Percentiles rank a stretch among this genome's conserved stretches.
phyloP scores from a whole-genome alignment of 2,113 vertebrate species.

The Dipodomys stephensi region DNA sequence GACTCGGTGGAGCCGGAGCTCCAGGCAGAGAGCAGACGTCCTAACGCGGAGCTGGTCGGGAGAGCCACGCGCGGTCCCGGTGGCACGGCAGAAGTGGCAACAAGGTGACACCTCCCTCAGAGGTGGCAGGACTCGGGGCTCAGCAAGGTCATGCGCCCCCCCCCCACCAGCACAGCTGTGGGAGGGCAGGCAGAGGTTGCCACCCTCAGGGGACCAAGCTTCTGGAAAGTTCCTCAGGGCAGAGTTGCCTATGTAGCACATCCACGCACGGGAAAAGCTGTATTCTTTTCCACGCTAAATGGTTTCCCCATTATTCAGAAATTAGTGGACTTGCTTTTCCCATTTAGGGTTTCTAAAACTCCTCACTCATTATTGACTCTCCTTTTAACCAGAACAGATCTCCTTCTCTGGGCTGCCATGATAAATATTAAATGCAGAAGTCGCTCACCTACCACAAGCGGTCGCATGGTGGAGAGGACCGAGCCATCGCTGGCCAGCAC shows the following conservation, averaged over 20 bases:
- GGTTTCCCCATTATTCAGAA: neutral
- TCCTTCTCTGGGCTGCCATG: neutral
- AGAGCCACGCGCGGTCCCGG: too few species aligned
- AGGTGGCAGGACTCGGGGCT: too few species aligned
- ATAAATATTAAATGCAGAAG: conserved; percentile 54
- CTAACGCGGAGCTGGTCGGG: too few species aligned
- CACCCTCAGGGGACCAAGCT: fast-evolving
- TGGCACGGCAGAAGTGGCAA: too few species aligned
- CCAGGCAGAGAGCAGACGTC: neutral
- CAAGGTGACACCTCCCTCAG: too few species aligned
- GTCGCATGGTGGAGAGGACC: neutral
- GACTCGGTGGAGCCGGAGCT: neutral
- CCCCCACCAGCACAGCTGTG: neutral
- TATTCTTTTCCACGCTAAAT: neutral
- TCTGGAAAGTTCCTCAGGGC: neutral
- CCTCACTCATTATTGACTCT: neutral
- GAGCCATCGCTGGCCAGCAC: neutral
- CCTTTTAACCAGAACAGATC: neutral
- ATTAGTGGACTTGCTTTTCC: conserved; percentile 31
- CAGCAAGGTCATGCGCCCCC: too few species aligned
- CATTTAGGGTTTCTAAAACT: conserved; percentile 34
- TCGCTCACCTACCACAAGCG: neutral
- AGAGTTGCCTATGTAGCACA: neutral
- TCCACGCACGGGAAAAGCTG: neutral
- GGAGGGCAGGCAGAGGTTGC: neutral